Evolutionary conservation across 2,888 invertebrate species (phyloP).

Genomic region (Acrobasis suavella): DNA sequence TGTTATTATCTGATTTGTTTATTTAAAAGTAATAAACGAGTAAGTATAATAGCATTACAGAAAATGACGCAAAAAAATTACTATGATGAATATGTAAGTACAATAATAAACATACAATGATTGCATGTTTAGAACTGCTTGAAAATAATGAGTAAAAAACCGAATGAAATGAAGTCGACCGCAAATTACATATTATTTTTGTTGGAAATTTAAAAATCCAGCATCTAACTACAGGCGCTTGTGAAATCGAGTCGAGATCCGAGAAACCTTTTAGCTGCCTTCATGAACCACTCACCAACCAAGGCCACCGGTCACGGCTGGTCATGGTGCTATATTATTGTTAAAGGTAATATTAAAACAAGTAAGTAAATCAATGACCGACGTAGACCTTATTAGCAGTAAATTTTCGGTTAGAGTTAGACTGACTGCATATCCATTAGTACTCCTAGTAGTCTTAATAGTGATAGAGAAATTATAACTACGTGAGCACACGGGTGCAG

Average conservation of each 20-base stretch:
- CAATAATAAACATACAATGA: neutral
- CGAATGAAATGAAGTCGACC: slow-evolving; percentile 18
- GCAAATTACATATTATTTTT: slow-evolving; percentile 32
- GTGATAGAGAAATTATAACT: no score
- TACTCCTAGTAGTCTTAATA: no score
- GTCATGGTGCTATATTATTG: slow-evolving; percentile 60
- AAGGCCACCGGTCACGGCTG: slow-evolving; percentile 76
- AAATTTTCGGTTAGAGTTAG: no score
- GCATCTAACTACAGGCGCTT: slow-evolving; percentile 48
- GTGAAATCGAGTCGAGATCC: slow-evolving; percentile 47
- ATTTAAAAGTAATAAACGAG: neutral
- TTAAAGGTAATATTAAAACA: neutral
- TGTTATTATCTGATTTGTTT: slow-evolving; percentile 2
- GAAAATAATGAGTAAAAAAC: neutral
- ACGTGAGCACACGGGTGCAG: no score
- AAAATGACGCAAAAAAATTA: neutral
- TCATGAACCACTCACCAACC: slow-evolving; percentile 66
- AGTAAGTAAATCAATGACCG: no score
- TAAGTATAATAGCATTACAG: neutral
- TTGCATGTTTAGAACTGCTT: neutral
- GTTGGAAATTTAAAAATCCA: slow-evolving; percentile 36
- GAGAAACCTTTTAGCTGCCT: slow-evolving; percentile 61
- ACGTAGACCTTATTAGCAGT: no score
- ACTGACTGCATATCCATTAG: no score
- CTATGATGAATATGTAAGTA: neutral